Conservation (phyloP, 2,888 invertebrate genomes). For the Prenolepis imparis region DNA sequence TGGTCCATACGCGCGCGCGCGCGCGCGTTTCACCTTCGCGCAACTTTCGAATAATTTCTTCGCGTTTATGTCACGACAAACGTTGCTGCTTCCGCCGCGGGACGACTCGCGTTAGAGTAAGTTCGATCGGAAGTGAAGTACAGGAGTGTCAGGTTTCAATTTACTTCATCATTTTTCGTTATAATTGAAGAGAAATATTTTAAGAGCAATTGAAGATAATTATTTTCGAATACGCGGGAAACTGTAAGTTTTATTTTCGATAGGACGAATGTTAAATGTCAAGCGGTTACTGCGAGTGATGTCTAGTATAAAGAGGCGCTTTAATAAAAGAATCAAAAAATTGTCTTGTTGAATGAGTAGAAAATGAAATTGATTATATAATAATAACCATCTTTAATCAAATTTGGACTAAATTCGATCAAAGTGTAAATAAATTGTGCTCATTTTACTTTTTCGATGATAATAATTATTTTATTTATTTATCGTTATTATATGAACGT, state of each 20-base stretch:
- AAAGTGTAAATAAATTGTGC: not conserved
- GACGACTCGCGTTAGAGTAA: constrained; percentile 12
- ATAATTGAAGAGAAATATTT: no score
- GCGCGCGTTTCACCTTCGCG: not conserved
- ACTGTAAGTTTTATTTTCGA: constrained; percentile 6
- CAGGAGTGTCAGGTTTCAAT: not conserved
- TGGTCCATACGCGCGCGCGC: constrained; percentile 5
- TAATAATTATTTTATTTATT: not conserved
- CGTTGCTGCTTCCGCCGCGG: not conserved
- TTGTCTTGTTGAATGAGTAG: not conserved
- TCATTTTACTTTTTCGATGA: not conserved
- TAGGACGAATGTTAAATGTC: constrained; percentile 35
- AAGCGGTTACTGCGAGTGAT: constrained; percentile 19
- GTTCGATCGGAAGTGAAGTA: not conserved
- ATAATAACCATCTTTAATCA: not conserved
- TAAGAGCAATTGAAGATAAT: no score
- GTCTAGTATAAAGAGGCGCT: not conserved
- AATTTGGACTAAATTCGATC: not conserved
- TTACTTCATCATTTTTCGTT: not conserved
- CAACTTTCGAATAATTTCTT: not conserved
- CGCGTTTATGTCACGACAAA: not conserved
- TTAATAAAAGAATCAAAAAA: not conserved
- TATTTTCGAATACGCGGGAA: not conserved
- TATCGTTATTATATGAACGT: not conserved
- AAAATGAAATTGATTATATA: not conserved